Percentiles rank a stretch among this genome's conserved stretches.
Evolutionary conservation across 1,140 invertebrate species (phyloP).

Genomic region (Drosophila carrolli): DNA sequence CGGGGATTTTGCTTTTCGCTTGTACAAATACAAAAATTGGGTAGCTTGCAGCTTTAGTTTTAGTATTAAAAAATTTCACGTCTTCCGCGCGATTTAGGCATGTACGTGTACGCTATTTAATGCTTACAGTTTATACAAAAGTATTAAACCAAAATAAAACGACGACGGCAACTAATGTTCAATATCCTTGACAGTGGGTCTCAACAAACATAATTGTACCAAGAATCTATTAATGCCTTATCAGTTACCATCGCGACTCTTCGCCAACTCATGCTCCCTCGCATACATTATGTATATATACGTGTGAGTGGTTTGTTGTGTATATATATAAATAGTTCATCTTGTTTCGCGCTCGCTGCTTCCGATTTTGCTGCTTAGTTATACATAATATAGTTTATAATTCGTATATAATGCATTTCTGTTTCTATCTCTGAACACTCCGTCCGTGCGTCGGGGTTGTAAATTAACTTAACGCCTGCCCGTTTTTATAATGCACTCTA

Average conservation of each 20-base stretch:
- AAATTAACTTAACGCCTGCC: constrained; percentile 35
- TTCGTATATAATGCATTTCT: constrained; percentile 71
- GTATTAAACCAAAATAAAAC: constrained; percentile 49
- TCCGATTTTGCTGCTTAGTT: constrained; percentile 57
- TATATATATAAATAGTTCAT: constrained; percentile 74
- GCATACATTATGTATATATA: constrained; percentile 17
- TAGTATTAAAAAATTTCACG: constrained; percentile 52
- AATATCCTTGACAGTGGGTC: constrained; percentile 39
- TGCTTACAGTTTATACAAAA: constrained; percentile 60
- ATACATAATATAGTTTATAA: constrained; percentile 75
- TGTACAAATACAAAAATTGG: constrained; percentile 74
- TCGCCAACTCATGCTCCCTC: constrained; percentile 20
- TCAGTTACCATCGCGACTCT: constrained; percentile 34
- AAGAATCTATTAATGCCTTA: constrained; percentile 47
- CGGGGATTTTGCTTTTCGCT: constrained; percentile 27
- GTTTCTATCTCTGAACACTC: constrained; percentile 49
- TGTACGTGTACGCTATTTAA: constrained; percentile 40
- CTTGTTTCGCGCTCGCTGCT: constrained; percentile 37
- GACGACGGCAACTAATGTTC: constrained; percentile 31
- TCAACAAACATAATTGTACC: constrained; percentile 53
- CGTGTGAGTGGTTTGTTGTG: constrained; percentile 27
- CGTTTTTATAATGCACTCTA: constrained; percentile 28
- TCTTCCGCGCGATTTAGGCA: constrained; percentile 42
- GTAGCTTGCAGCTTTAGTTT: constrained; percentile 66
- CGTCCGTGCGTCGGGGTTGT: constrained; percentile 22